phyloP scores from a whole-genome alignment of 2,888 invertebrate genomes.

The Polyploca ridens region DNA sequence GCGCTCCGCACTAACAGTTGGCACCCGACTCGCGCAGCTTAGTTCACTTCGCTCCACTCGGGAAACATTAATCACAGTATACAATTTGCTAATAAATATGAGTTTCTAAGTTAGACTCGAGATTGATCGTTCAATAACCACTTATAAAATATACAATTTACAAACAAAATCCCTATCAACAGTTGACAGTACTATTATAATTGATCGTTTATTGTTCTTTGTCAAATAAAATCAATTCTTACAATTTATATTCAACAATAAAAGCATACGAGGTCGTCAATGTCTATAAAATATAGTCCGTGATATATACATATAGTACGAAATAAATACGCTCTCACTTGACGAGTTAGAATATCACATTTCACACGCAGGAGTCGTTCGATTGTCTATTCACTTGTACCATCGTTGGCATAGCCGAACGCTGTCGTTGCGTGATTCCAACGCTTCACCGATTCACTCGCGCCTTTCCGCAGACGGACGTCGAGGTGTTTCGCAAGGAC shows the following conservation, averaged over 20 bases:
- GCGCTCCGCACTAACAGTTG: conserved; percentile 30
- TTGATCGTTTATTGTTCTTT: conserved; percentile 61
- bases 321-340: conserved; percentile 22
- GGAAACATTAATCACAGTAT: conserved; percentile 67
- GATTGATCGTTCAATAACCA: conserved; percentile 67
- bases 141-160: conserved; percentile 78
- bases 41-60: conserved; percentile 18
- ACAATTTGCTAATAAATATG: conserved; percentile 75
- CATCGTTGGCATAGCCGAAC: background rate
- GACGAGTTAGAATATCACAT: conserved; percentile 44
- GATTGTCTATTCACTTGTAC: background rate
- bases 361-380: conserved; percentile 33
- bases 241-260: conserved; percentile 66
- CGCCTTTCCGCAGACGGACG: conserved; percentile 89
- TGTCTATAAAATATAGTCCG: conserved; percentile 50
- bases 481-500: conserved; percentile 98
- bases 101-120: conserved; percentile 65
- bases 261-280: conserved; percentile 64
- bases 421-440: conserved; percentile 13
- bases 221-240: conserved; percentile 60
- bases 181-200: conserved; percentile 51
- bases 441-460: conserved; percentile 28
- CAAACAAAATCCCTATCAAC: conserved; percentile 68
- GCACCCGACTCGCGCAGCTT: conserved; percentile 19
- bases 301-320: conserved; percentile 28